A percentile compares a stretch with the other conserved stretches of the same genome.
Conservation (phyloP, 2,113 vertebrate species). For the Pycnonotus jocosus region DNA sequence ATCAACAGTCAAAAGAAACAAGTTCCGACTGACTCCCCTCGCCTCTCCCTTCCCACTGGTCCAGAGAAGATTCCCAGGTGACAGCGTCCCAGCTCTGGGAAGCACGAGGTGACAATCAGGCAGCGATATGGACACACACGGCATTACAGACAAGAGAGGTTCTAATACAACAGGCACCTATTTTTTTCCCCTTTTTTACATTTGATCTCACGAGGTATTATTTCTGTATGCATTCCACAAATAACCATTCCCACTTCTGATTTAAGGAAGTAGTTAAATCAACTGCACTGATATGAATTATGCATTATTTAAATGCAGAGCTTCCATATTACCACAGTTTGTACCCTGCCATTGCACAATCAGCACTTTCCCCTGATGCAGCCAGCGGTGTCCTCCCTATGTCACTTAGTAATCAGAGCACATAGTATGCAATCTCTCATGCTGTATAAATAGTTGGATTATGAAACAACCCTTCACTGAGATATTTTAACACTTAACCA, state of each 20-base stretch:
- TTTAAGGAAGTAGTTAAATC: not conserved
- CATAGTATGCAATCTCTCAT: not conserved
- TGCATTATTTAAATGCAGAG: not conserved
- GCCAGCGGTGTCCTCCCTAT: not conserved
- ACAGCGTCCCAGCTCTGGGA: not conserved
- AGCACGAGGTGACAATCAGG: not conserved
- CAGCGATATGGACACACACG: fast-evolving
- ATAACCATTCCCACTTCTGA: not conserved
- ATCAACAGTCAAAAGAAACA: not conserved
- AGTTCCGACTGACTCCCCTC: not conserved
- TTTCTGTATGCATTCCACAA: not conserved
- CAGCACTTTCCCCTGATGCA: not conserved
- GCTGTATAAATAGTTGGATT: not conserved
- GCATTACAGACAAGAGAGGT: not conserved
- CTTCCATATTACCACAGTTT: not conserved
- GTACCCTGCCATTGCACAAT: not conserved
- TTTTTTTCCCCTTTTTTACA: no score
- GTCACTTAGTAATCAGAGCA: not conserved
- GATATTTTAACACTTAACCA: not conserved
- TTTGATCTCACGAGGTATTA: not conserved
- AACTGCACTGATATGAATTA: not conserved
- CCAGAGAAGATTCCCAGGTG: not conserved
- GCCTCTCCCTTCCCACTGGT: not conserved
- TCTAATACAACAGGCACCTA: not conserved
- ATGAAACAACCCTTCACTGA: not conserved